A percentile compares a stretch with the other conserved stretches of the same genome.
These are phyloP conservation scores for Manis crassicaudata DNA, from an alignment of 2,797 vertebrate species.

Conservation along the genomic window DNA sequence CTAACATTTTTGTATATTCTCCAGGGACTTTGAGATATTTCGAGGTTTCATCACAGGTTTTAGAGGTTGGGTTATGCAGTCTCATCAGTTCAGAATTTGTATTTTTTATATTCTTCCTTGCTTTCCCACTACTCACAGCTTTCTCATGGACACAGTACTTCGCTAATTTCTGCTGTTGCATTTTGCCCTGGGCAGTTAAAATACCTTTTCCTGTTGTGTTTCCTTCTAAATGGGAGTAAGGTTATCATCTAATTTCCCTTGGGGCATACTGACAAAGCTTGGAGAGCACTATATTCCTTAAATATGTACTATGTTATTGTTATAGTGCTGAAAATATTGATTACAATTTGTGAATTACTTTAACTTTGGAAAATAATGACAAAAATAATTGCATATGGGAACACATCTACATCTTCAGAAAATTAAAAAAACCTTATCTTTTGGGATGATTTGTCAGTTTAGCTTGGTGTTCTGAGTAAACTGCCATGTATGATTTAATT, in stretches of 20 bases:
- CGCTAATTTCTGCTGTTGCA: not conserved
- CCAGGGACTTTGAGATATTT: not conserved
- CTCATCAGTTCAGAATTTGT: constrained; percentile 9
- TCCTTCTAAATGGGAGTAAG: not conserved
- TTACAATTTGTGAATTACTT: constrained; percentile 37
- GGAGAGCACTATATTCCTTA: constrained; percentile 5
- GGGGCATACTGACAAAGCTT: not conserved
- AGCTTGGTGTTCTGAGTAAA: constrained; percentile 12
- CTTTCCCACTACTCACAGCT: not conserved
- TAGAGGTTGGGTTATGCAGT: not conserved
- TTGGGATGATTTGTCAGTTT: not conserved
- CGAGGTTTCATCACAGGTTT: not conserved
- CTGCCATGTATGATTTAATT: not conserved
- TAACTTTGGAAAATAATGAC: constrained; percentile 21
- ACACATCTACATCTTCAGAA: not conserved
- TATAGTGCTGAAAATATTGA: not conserved
- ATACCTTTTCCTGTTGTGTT: not conserved
- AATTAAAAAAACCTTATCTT: not conserved
- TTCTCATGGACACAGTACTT: not conserved
- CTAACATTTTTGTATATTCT: not conserved
- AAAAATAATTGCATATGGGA: constrained; percentile 15
- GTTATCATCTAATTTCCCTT: constrained; percentile 28
- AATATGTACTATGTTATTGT: not conserved
- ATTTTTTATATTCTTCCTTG: constrained; percentile 24
- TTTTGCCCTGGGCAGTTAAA: not conserved